phyloP scores from a whole-genome alignment of 2,113 vertebrate species.

The Fregata magnificens region DNA sequence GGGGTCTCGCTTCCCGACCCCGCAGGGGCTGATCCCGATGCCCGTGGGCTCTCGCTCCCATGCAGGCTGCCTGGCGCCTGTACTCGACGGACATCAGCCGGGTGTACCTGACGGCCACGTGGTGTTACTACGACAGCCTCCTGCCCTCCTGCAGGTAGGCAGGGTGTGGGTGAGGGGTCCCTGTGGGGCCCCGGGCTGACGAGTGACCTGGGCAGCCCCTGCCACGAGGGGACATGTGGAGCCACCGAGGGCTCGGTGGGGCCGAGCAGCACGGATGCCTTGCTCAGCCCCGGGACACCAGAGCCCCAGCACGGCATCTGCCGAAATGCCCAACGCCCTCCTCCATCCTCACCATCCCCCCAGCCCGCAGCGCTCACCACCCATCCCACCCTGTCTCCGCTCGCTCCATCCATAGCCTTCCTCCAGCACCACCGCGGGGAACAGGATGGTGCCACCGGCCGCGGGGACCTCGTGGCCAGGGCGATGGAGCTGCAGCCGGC shows the following conservation, averaged over 20 bases:
- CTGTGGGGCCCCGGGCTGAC: fast-evolving
- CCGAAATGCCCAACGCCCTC: not conserved
- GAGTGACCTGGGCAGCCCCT: not conserved
- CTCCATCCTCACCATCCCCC: not conserved
- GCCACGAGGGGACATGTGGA: fast-evolving
- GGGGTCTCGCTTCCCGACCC: not conserved
- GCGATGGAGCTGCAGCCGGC: fast-evolving
- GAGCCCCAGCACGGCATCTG: not conserved
- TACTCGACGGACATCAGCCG: slow-evolving; percentile 91
- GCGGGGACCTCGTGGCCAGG: fast-evolving
- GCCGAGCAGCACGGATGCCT: fast-evolving
- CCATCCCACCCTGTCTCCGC: not conserved
- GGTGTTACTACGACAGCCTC: slow-evolving; percentile 99
- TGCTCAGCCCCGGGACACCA: fast-evolving
- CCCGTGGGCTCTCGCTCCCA: fast-evolving
- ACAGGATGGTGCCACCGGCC: fast-evolving
- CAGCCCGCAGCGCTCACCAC: not conserved
- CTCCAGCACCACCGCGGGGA: not conserved
- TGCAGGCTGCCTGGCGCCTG: slow-evolving; percentile 94
- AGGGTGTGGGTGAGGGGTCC: fast-evolving
- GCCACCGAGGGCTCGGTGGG: fast-evolving
- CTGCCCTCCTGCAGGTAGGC: slow-evolving; percentile 94
- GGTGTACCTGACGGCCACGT: slow-evolving; percentile 92
- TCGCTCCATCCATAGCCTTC: not conserved
- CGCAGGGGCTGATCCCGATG: fast-evolving